A percentile compares a stretch with the other conserved stretches of the same genome.
These are phyloP conservation scores for Nematolebias whitei DNA, from an alignment of 2,113 vertebrate species.

Conservation along the genomic window DNA sequence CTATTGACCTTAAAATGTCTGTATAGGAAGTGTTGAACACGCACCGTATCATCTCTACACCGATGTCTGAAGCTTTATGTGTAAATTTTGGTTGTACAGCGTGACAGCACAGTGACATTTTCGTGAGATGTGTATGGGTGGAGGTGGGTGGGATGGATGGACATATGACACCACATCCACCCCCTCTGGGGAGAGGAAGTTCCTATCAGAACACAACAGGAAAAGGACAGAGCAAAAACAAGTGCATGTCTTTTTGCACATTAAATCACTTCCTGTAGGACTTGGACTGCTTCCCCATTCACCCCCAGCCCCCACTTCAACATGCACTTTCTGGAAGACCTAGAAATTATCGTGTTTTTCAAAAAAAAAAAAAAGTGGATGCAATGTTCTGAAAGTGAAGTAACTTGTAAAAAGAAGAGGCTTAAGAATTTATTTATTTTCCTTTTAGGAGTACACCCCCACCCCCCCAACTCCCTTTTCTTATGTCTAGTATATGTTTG, in stretches of 20 bases:
- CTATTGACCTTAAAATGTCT: constrained; percentile 8
- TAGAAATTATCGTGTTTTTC: constrained; percentile 28
- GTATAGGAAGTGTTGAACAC: not conserved
- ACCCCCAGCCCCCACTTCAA: constrained; percentile 19
- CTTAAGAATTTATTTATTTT: not conserved
- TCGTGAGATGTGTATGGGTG: constrained; percentile 42
- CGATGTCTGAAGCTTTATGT: constrained; percentile 12
- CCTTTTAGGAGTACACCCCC: constrained; percentile 16
- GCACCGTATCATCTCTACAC: not conserved
- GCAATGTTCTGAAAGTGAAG: constrained; percentile 20
- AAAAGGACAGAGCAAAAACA: constrained; percentile 80
- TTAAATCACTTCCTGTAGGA: constrained; percentile 82
- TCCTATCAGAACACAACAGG: constrained; percentile 85
- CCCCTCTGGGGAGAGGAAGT: constrained; percentile 81
- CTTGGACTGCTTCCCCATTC: constrained; percentile 46
- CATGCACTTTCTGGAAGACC: constrained; percentile 21
- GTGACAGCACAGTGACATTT: constrained; percentile 65
- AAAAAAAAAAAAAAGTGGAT: not conserved
- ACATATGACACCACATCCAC: constrained; percentile 80
- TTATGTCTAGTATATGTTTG: not conserved
- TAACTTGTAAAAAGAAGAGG: constrained; percentile 12
- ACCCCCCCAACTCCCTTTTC: too few species aligned
- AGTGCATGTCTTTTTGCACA: constrained; percentile 81
- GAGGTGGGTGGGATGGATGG: constrained; percentile 61
- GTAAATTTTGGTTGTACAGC: not conserved